Conservation (phyloP, 2,888 invertebrate species). For the Chrysolina americana region DNA sequence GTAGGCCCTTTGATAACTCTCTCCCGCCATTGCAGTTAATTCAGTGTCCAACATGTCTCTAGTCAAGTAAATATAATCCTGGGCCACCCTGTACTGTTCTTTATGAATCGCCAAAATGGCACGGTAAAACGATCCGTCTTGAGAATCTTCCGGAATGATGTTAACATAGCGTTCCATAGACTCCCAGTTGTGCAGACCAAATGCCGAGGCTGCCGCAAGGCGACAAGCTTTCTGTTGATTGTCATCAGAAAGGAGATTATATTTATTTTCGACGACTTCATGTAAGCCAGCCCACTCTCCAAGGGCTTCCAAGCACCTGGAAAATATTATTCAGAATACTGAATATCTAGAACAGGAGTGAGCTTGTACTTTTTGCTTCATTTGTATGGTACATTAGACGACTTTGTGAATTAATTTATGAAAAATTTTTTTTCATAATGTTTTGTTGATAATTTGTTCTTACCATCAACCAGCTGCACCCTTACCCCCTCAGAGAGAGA, state of each 20-base stretch:
- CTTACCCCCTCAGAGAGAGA: too few species aligned
- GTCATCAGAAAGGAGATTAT: conserved; percentile 74
- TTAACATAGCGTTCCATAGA: conserved; percentile 91
- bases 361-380: too few species aligned
- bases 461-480: too few species aligned
- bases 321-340: conserved; percentile 32
- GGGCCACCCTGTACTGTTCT: conserved; percentile 73
- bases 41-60: conserved; percentile 96
- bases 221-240: conserved; percentile 84
- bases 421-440: too few species aligned
- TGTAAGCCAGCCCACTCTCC: conserved; percentile 96
- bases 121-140: conserved; percentile 96
- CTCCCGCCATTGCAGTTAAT: conserved; percentile 95
- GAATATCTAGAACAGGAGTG: too few species aligned
- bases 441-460: too few species aligned
- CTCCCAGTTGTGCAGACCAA: conserved; percentile 96
- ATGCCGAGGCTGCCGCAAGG: conserved; percentile 94
- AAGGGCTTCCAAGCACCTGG: conserved; percentile 88
- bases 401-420: too few species aligned
- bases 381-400: too few species aligned
- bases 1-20: conserved; percentile 95
- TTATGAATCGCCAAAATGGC: conserved; percentile 93
- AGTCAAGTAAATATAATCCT: conserved; percentile 90
- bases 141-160: conserved; percentile 91
- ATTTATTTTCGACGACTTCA: conserved; percentile 84